Evolutionary conservation across 2,113 vertebrate genomes (phyloP).

Genomic region (Nettapus auritus): DNA sequence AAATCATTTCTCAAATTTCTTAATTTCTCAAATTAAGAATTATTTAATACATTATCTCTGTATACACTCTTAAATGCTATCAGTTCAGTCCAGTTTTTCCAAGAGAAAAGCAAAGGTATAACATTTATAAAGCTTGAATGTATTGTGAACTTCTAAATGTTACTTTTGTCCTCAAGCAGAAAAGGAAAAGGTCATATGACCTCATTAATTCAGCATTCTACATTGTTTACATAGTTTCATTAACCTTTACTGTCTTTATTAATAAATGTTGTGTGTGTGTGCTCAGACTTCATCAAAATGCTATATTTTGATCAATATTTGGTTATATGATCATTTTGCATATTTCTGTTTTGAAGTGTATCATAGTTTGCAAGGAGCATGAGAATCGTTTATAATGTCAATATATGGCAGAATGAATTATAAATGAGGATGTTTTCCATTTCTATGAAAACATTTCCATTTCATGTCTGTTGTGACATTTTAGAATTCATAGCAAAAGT

Average conservation of each 20-base stretch:
- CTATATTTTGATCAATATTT: neutral
- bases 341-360: neutral
- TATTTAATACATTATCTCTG: neutral
- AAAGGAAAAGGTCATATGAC: neutral
- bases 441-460: neutral
- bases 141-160: conserved; percentile 5
- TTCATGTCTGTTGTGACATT: neutral
- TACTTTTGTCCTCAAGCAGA: conserved; percentile 9
- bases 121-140: neutral
- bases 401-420: neutral
- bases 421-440: neutral
- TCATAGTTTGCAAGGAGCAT: neutral
- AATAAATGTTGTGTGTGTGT: neutral
- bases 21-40: neutral
- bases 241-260: conserved; percentile 9
- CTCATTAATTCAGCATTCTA: neutral
- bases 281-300: neutral
- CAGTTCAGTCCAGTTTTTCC: neutral
- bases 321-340: neutral
- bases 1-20: neutral
- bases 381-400: neutral
- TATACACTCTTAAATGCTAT: neutral
- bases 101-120: neutral
- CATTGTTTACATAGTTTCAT: neutral
- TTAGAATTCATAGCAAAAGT: neutral